phyloP scores from a whole-genome alignment of 2,113 vertebrate genomes.

The Apodemus sylvaticus region DNA sequence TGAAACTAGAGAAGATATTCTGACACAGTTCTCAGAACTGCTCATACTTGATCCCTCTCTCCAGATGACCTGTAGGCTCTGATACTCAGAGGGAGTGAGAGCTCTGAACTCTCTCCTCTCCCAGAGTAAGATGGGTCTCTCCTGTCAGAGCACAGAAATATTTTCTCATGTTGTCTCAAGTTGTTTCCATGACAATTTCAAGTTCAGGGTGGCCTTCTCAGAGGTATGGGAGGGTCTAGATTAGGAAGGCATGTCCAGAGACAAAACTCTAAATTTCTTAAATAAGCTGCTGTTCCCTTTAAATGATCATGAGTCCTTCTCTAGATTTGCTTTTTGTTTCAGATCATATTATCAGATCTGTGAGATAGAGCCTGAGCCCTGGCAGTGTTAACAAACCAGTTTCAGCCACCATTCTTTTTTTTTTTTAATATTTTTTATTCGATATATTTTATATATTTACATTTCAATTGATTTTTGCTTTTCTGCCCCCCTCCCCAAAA shows the following conservation, averaged over 20 bases:
- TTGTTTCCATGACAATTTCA: neutral
- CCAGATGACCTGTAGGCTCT: neutral
- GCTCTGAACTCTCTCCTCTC: neutral
- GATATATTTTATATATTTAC: no score
- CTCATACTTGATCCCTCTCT: accelerated
- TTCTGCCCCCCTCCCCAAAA: no score
- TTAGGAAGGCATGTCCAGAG: neutral
- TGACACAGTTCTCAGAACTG: neutral
- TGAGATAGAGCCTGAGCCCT: neutral
- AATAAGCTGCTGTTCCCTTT: neutral
- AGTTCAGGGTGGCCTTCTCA: neutral
- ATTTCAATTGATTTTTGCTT: no score
- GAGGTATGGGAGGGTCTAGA: neutral
- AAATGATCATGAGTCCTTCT: neutral
- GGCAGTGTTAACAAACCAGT: neutral
- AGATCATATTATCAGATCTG: neutral
- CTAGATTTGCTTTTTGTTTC: neutral
- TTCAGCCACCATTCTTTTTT: no score
- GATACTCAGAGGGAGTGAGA: accelerated
- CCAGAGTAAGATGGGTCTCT: neutral
- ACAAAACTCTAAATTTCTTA: neutral
- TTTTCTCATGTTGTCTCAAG: neutral
- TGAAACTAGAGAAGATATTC: neutral
- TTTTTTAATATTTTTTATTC: no score
- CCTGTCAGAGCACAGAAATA: neutral